phyloP scores from a whole-genome alignment of 2,797 vertebrate genomes.

The Podarcis lilfordi region DNA sequence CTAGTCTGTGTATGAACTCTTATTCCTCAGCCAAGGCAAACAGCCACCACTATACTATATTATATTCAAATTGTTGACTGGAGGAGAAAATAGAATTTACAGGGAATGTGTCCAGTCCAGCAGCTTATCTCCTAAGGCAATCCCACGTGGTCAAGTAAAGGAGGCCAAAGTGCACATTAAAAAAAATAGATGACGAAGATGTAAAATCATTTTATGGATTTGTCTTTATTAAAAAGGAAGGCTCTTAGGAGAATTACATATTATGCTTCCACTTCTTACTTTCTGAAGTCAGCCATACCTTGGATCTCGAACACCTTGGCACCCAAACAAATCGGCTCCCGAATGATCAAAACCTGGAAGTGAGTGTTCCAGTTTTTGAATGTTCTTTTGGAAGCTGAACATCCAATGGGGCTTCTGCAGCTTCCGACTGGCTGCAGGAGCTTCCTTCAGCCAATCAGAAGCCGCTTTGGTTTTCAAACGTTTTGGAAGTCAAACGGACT shows the following conservation, averaged over 20 bases:
- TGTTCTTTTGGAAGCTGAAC: no score
- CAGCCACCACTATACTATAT: not conserved
- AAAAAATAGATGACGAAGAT: not conserved
- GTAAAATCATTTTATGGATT: slow-evolving; percentile 34
- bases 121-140: slow-evolving; percentile 34
- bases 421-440: no score
- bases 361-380: no score
- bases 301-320: no score
- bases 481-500: no score
- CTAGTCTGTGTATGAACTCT: slow-evolving; percentile 29
- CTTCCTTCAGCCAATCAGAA: no score
- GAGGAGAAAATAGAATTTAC: slow-evolving; percentile 30
- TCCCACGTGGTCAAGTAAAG: slow-evolving; percentile 16
- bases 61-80: slow-evolving; percentile 23
- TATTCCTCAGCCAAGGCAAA: slow-evolving; percentile 35
- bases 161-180: slow-evolving; percentile 2
- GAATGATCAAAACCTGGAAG: no score
- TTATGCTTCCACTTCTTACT: not conserved
- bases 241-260: slow-evolving; percentile 26
- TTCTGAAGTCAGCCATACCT: slow-evolving; percentile 6
- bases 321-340: no score
- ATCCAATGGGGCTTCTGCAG: no score
- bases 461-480: no score
- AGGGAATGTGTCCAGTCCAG: slow-evolving; percentile 23
- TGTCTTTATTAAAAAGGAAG: not conserved